These are phyloP conservation scores for Podilymbus podiceps DNA, from an alignment of 2,113 vertebrate species.

Conservation along the genomic window DNA sequence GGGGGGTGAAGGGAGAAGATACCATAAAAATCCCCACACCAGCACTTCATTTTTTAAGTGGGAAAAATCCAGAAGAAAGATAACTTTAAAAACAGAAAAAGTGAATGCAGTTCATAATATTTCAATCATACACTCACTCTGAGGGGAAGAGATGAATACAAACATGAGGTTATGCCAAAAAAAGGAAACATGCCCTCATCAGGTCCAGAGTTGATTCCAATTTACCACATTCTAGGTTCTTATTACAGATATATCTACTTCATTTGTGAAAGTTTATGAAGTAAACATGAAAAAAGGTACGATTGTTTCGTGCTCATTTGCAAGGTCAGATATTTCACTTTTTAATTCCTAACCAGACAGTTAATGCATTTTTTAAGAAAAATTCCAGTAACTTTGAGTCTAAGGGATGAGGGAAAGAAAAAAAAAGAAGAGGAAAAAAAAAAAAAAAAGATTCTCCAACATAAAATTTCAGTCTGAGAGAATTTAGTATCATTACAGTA, in stretches of 20 bases:
- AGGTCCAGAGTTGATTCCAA: background rate
- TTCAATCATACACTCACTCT: background rate
- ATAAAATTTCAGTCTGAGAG: background rate
- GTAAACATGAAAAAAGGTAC: background rate
- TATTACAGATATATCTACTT: too few relatives aligned
- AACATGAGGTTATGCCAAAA: background rate
- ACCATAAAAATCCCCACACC: too few relatives aligned
- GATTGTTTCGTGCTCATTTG: background rate
- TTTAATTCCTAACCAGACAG: background rate
- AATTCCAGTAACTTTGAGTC: background rate
- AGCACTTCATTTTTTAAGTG: background rate
- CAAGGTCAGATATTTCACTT: background rate
- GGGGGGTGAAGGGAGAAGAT: too few relatives aligned
- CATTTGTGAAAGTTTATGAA: too few relatives aligned
- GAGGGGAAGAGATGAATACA: background rate
- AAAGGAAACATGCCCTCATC: background rate
- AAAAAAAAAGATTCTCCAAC: background rate
- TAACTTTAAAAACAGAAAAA: background rate
- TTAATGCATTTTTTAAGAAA: background rate
- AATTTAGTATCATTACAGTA: background rate
- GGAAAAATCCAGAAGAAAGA: background rate
- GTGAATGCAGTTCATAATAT: background rate
- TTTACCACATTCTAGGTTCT: background rate
- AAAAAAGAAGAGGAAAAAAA: background rate
- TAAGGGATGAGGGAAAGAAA: fast-evolving